Conservation (phyloP, 2,797 vertebrate species). For the Pogoniulus pusillus region DNA sequence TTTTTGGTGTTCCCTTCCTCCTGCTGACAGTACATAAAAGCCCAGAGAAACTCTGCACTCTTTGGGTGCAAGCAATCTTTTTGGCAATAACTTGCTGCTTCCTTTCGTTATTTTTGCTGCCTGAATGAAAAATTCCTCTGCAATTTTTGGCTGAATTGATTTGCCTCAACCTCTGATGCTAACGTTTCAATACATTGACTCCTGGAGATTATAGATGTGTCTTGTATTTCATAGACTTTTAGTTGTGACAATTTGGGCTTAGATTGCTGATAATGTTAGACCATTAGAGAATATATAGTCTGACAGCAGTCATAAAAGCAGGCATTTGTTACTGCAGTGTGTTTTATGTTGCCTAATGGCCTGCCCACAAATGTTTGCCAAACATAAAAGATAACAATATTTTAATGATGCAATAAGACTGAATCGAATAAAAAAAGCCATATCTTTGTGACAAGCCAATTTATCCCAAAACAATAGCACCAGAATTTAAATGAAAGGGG, state of each 20-base stretch:
- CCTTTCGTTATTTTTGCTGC: slow-evolving; percentile 15
- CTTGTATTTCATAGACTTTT: slow-evolving; percentile 75
- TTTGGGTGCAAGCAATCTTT: slow-evolving; percentile 15
- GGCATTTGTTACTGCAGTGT: slow-evolving; percentile 78
- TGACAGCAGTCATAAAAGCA: slow-evolving; percentile 79
- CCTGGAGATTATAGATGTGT: slow-evolving; percentile 70
- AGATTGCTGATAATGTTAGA: slow-evolving; percentile 73
- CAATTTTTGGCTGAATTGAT: slow-evolving; percentile 71
- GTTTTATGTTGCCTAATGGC: slow-evolving; percentile 75
- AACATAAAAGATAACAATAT: slow-evolving; percentile 80
- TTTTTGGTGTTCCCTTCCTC: not conserved
- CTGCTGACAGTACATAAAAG: slow-evolving; percentile 38
- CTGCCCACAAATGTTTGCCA: slow-evolving; percentile 76
- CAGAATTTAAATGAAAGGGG: slow-evolving; percentile 78
- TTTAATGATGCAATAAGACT: slow-evolving; percentile 78
- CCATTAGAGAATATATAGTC: slow-evolving; percentile 79
- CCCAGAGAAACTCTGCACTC: slow-evolving; percentile 26
- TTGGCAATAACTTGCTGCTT: slow-evolving; percentile 10
- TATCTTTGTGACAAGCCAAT: slow-evolving; percentile 75
- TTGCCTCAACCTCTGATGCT: slow-evolving; percentile 72
- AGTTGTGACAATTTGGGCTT: slow-evolving; percentile 75
- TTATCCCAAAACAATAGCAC: slow-evolving; percentile 69
- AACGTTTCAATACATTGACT: slow-evolving; percentile 68
- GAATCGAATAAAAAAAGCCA: slow-evolving; percentile 78
- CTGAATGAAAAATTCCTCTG: slow-evolving; percentile 61